Evolutionary conservation across 2,888 invertebrate genomes (phyloP).

Genomic region (Hypomecis punctinalis): DNA sequence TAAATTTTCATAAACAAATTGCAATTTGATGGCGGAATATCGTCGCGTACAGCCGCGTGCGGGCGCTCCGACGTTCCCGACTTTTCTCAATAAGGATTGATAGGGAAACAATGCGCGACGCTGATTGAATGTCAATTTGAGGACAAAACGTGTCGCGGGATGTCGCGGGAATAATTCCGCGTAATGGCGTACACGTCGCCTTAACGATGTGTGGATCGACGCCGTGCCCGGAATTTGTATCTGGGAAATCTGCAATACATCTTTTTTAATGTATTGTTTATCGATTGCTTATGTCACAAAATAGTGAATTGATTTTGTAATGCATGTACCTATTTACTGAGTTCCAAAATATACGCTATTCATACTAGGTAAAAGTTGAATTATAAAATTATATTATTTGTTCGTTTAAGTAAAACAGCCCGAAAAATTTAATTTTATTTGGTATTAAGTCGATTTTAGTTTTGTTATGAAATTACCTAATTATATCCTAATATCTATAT

Average conservation of each 20-base stretch:
- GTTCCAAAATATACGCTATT: too few relatives aligned
- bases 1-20: slow-evolving; percentile 86
- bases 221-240: slow-evolving; percentile 39
- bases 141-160: slow-evolving; percentile 54
- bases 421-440: too few relatives aligned
- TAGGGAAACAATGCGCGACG: slow-evolving; percentile 83
- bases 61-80: slow-evolving; percentile 51
- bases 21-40: slow-evolving; percentile 82
- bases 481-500: too few relatives aligned
- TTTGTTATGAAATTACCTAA: too few relatives aligned
- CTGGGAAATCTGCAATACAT: slow-evolving; percentile 25
- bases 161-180: slow-evolving; percentile 69
- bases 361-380: too few relatives aligned
- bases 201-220: slow-evolving; percentile 72
- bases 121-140: slow-evolving; percentile 84
- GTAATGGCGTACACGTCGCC: slow-evolving; percentile 74
- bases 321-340: too few relatives aligned
- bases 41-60: slow-evolving; percentile 77
- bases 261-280: slow-evolving; percentile 17
- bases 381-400: too few relatives aligned
- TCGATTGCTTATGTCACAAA: not conserved
- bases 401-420: too few relatives aligned
- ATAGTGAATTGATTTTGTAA: too few relatives aligned
- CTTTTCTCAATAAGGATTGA: slow-evolving; percentile 80
- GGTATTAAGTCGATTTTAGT: too few relatives aligned